Percentiles rank a stretch among this genome's conserved stretches.
Evolutionary conservation across 2,797 vertebrate genomes (phyloP).

Genomic region (Poecilia velifera): DNA sequence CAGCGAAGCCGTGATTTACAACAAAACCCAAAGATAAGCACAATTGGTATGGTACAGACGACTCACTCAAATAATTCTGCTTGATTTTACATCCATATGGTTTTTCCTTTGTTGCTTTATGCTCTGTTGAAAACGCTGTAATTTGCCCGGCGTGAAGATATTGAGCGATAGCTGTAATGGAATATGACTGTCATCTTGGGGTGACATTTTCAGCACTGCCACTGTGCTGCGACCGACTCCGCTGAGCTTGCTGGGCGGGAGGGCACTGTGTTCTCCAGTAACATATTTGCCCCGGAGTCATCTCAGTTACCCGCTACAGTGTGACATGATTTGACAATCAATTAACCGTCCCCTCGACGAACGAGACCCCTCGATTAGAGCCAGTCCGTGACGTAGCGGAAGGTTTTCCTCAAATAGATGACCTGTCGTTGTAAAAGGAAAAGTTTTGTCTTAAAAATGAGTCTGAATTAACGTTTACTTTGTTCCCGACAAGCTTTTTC

Average conservation of each 20-base stretch:
- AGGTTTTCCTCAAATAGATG: conserved; percentile 53
- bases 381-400: conserved; percentile 37
- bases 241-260: conserved; percentile 67
- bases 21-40: conserved; percentile 46
- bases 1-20: conserved; percentile 42
- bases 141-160: conserved; percentile 79
- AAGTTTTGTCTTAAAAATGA: conserved; percentile 7
- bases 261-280: conserved; percentile 66
- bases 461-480: not conserved
- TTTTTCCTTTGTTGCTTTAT: conserved; percentile 67
- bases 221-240: conserved; percentile 76
- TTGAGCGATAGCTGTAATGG: conserved; percentile 80
- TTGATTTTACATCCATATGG: conserved; percentile 63
- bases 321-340: conserved; percentile 81
- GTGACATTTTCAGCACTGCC: conserved; percentile 77
- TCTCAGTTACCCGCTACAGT: conserved; percentile 71
- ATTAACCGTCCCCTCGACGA: conserved; percentile 71
- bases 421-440: conserved; percentile 1
- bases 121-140: conserved; percentile 68
- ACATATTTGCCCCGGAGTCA: conserved; percentile 80
- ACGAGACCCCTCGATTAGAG: conserved; percentile 55
- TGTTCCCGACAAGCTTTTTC: not conserved
- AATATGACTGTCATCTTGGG: conserved; percentile 75
- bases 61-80: conserved; percentile 33
- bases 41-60: conserved; percentile 39